A percentile compares a stretch with the other conserved stretches of the same genome.
Evolutionary conservation across 2,797 vertebrate species (phyloP).

Genomic region (Phrynocephalus vlangalii): DNA sequence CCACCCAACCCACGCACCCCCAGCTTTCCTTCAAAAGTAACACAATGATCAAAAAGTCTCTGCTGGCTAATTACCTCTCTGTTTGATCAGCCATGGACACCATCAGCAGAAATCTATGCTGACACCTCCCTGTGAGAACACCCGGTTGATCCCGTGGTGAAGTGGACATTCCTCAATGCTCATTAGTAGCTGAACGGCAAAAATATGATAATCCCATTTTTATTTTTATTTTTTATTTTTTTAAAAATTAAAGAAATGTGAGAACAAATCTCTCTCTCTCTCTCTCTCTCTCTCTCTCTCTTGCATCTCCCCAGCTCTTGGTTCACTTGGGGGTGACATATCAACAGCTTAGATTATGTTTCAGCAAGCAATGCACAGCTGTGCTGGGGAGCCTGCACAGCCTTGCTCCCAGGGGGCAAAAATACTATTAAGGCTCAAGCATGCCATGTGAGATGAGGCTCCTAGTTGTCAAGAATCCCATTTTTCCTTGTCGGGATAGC

Average conservation of each 20-base stretch:
- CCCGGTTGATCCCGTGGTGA: slow-evolving; percentile 50
- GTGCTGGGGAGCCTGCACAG: not conserved
- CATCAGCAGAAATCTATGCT: slow-evolving; percentile 62
- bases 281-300: not conserved
- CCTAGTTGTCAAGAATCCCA: not conserved
- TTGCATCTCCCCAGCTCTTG: not conserved
- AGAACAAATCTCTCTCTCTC: not conserved
- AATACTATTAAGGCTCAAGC: rapidly evolving
- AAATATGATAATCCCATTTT: slow-evolving; percentile 37
- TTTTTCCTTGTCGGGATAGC: slow-evolving; percentile 3
- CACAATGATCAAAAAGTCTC: slow-evolving; percentile 37
- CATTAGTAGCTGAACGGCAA: slow-evolving; percentile 11
- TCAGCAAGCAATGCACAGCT: not conserved
- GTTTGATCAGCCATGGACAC: slow-evolving; percentile 58
- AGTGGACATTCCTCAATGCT: slow-evolving; percentile 52
- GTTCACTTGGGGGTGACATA: slow-evolving; percentile 1
- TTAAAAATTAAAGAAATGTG: not conserved
- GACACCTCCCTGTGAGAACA: slow-evolving; percentile 54
- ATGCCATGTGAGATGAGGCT: slow-evolving; percentile 12
- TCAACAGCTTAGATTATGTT: not conserved
- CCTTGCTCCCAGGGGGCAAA: not conserved
- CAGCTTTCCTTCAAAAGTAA: slow-evolving; percentile 41
- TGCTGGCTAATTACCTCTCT: slow-evolving; percentile 35
- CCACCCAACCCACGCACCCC: too few relatives aligned
- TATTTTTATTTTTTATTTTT: not conserved